A percentile compares a stretch with the other conserved stretches of the same genome.
These are phyloP conservation scores for Chironomus riparius DNA, from an alignment of 2,888 invertebrate species.

Conservation along the genomic window DNA sequence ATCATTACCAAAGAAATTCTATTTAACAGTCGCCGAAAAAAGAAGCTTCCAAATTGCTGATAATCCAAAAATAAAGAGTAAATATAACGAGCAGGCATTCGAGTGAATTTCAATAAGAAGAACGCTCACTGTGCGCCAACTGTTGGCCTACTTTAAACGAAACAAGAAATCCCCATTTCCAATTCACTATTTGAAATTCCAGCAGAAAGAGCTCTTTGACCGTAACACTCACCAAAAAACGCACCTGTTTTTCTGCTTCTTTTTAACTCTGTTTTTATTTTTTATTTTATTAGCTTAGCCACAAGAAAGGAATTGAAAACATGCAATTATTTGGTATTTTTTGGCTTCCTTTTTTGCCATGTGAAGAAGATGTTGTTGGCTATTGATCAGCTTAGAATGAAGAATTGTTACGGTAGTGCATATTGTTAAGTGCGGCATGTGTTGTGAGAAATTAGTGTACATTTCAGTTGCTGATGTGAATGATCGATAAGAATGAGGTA, in stretches of 20 bases:
- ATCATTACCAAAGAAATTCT: too few species aligned
- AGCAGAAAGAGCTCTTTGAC: constrained; percentile 6
- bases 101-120: neutral
- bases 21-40: too few species aligned
- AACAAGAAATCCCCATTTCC: neutral
- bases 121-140: constrained; percentile 6
- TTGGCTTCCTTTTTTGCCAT: neutral
- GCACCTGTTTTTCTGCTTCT: neutral
- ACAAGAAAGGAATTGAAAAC: neutral
- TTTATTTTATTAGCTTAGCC: neutral
- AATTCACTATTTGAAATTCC: neutral
- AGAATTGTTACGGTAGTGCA: neutral
- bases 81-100: neutral
- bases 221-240: neutral
- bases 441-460: too few species aligned
- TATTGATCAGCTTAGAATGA: neutral
- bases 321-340: neutral
- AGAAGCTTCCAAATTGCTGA: neutral
- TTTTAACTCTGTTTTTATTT: too few species aligned
- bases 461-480: too few species aligned
- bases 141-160: constrained; percentile 10
- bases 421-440: too few species aligned
- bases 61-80: neutral
- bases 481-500: too few species aligned
- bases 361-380: neutral